Evolutionary conservation across 1,140 invertebrate species (phyloP), one percentile per base, ranked within the genome.

Genomic region (Diorhabda carinulata): DNA sequence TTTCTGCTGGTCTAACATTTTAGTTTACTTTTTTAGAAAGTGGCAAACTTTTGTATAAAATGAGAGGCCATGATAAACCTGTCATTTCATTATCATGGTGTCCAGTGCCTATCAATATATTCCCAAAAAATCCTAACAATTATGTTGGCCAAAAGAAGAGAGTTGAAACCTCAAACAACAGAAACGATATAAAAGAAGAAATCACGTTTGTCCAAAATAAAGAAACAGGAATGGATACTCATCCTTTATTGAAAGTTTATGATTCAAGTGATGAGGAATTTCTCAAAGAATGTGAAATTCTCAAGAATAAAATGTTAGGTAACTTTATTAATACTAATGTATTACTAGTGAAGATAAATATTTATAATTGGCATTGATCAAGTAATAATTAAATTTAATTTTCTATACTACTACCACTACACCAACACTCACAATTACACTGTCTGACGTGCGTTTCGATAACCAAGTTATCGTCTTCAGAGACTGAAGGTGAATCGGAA

Each of bases 61-160:
- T 92, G 4, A 84, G 88, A 75, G 87, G 87, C 5, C 91, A 93
- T 78, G 87, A 92, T 80, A 84, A 86, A n/a, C 87, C 90, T 73
- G 84, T 93, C 58, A 78, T 87, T 5, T 88, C 86, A 71, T 71
- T 93, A 42, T 86, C 87, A 44, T 93, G 91, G 91, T 92, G 91
- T 82, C 91, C 91, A 8, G 78, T 82, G 40, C 78, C 84, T 47
- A 71, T 80, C 44, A 87, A 86, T 80, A 75, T 87, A 61, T 76
- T 87, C 42, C 69, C 76, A 0, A 43, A 69, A 62, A 73, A 72
- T 62, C 70, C 70, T 43, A 57, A 70, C 9, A 76, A 76, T 63
- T 61, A 61, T 25, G 67, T 74, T 42, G 69, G 66, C 40, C 3
- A 8, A 41, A 72, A 71, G 60, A 69, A 62, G 56, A 10, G 52